phyloP scores from a whole-genome alignment of 1,140 invertebrate species.

The Dendrolimus kikuchii region DNA sequence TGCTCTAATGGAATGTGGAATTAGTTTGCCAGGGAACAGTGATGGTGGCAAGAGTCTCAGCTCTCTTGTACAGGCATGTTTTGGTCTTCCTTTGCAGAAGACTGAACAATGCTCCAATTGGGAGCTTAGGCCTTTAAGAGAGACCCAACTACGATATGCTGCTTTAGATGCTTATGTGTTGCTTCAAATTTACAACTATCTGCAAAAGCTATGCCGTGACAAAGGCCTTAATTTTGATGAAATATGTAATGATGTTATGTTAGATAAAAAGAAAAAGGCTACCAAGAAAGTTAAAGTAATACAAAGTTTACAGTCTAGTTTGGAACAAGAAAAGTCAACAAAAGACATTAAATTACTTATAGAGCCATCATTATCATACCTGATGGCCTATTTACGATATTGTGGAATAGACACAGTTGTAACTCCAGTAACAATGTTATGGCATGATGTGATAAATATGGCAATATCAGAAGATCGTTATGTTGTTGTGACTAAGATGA shows the following conservation, averaged over 20 bases:
- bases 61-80: conserved; percentile 80
- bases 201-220: conserved; percentile 68
- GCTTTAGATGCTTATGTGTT: conserved; percentile 87
- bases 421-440: conserved; percentile 35
- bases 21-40: conserved; percentile 37
- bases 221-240: conserved; percentile 76
- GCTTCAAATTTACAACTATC: conserved; percentile 80
- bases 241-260: conserved; percentile 72
- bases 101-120: conserved; percentile 91
- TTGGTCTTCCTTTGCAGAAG: conserved; percentile 84
- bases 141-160: conserved; percentile 85
- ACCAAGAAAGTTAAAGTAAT: conserved; percentile 53
- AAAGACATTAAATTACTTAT: conserved; percentile 47
- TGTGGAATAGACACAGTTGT: conserved; percentile 51
- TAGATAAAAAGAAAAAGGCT: conserved; percentile 58
- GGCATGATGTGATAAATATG: conserved; percentile 53
- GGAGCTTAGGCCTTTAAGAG: conserved; percentile 84
- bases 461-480: conserved; percentile 47
- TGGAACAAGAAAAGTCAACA: conserved; percentile 24
- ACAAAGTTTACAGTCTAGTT: conserved; percentile 25
- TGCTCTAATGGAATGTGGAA: conserved; percentile 39
- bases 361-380: conserved; percentile 34
- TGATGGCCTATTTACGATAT: conserved; percentile 48
- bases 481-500: conserved; percentile 44
- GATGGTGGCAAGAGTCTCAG: conserved; percentile 71